Evolutionary conservation across 1,140 invertebrate species (phyloP).

Genomic region (Heliothis virescens): DNA sequence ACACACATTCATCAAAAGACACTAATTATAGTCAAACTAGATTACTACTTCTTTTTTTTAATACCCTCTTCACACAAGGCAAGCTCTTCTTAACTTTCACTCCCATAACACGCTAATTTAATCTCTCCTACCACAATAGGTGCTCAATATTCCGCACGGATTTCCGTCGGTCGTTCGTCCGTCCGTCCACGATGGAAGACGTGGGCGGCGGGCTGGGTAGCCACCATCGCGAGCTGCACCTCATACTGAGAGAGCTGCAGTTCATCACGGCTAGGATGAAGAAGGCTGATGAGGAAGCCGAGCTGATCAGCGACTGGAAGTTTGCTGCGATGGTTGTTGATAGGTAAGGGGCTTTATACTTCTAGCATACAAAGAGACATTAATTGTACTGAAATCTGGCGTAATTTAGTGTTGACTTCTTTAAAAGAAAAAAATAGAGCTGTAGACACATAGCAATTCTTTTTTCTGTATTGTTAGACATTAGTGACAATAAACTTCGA

Average conservation of each 20-base stretch:
- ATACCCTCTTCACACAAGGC: too few species aligned
- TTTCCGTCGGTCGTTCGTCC: conserved; percentile 86
- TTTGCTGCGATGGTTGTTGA: conserved; percentile 99
- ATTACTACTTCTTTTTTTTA: too few species aligned
- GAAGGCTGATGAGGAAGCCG: conserved; percentile 95
- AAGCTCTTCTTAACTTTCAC: neutral
- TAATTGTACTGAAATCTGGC: too few species aligned
- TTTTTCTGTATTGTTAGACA: too few species aligned
- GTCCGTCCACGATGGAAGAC: conserved; percentile 88
- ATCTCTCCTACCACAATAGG: conserved; percentile 54
- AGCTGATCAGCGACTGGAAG: conserved; percentile 98
- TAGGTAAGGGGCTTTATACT: conserved; percentile 84
- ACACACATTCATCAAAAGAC: too few species aligned
- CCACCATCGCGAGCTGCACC: conserved; percentile 91
- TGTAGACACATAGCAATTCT: too few species aligned
- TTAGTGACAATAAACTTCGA: too few species aligned
- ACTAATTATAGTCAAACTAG: too few species aligned
- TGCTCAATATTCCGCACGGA: conserved; percentile 84
- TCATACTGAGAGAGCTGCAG: conserved; percentile 96
- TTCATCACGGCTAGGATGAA: conserved; percentile 97
- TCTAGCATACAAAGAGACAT: too few species aligned
- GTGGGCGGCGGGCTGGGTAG: conserved; percentile 85
- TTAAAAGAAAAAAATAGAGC: too few species aligned
- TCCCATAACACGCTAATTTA: conserved; percentile 25
- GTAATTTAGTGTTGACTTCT: too few species aligned